Conservation (phyloP, 2,113 vertebrate genomes). For the Gambusia affinis region DNA sequence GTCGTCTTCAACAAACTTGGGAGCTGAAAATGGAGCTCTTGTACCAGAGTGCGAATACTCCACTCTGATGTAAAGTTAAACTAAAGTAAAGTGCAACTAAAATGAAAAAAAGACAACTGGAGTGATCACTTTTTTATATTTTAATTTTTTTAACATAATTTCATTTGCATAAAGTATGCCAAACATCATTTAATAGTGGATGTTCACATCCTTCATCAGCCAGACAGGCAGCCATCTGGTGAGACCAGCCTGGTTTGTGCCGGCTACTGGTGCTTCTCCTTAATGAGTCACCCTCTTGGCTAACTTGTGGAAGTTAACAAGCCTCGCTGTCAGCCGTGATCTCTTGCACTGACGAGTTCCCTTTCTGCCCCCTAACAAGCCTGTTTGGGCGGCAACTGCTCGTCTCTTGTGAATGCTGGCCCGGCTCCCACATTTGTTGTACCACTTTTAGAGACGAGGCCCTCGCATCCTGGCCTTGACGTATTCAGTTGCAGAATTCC, state of each 20-base stretch:
- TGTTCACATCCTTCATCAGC: slow-evolving; percentile 6
- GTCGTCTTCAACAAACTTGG: slow-evolving; percentile 16
- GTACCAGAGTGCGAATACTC: slow-evolving; percentile 20
- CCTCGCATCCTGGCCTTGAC: slow-evolving; percentile 35
- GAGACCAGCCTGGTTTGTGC: slow-evolving; percentile 30
- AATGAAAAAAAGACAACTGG: slow-evolving; percentile 10
- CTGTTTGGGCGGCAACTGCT: slow-evolving; percentile 39
- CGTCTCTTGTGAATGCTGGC: slow-evolving; percentile 39
- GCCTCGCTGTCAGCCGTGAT: slow-evolving; percentile 64
- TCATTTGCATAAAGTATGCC: background rate
- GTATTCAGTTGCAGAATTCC: slow-evolving; percentile 26
- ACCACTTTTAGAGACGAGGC: slow-evolving; percentile 40
- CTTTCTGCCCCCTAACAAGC: slow-evolving; percentile 64
- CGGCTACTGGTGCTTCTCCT: slow-evolving; percentile 42
- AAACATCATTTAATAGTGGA: slow-evolving; percentile 35
- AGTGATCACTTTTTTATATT: background rate
- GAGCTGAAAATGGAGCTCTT: slow-evolving; percentile 25
- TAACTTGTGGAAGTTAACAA: slow-evolving; percentile 57
- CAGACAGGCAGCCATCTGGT: slow-evolving; percentile 56
- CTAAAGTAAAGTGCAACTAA: slow-evolving; percentile 16
- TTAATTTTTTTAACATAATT: background rate
- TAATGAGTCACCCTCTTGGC: slow-evolving; percentile 67
- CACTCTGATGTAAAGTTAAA: slow-evolving; percentile 20
- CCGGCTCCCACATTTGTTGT: slow-evolving; percentile 46
- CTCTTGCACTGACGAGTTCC: slow-evolving; percentile 60